Evolutionary conservation across 2,888 invertebrate genomes (phyloP).

Genomic region (Thumatha senex): DNA sequence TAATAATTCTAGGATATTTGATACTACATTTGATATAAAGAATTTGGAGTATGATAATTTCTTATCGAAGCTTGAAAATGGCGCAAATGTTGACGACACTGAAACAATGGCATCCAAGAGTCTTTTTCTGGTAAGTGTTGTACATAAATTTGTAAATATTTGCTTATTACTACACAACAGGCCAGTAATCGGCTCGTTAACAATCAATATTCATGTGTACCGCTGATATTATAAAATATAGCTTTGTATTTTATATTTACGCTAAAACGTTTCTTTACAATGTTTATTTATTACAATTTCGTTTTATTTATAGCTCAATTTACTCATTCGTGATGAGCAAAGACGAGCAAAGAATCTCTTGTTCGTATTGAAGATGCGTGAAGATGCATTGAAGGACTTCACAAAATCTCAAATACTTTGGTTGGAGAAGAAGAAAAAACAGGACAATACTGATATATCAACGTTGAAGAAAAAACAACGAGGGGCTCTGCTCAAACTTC

Average conservation of each 20-base stretch:
- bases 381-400: constrained; percentile 76
- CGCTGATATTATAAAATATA: neutral
- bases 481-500: constrained; percentile 84
- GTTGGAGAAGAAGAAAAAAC: constrained; percentile 76
- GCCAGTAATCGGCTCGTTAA: constrained; percentile 32
- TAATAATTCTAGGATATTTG: constrained; percentile 38
- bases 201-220: constrained; percentile 16
- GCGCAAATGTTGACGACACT: constrained; percentile 56
- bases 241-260: neutral
- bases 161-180: constrained; percentile 26
- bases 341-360: constrained; percentile 75
- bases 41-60: constrained; percentile 60
- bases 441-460: constrained; percentile 72
- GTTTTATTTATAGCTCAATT: constrained; percentile 67
- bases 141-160: constrained; percentile 68
- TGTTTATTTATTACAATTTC: neutral
- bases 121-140: constrained; percentile 79
- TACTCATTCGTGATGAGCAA: constrained; percentile 80
- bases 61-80: constrained; percentile 66
- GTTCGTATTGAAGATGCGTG: constrained; percentile 75
- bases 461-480: constrained; percentile 87
- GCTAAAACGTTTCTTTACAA: neutral
- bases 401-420: constrained; percentile 78
- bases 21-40: constrained; percentile 51
- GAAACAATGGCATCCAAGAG: constrained; percentile 79